A percentile compares a stretch with the other conserved stretches of the same genome.
Conservation (phyloP, 2,888 invertebrate species). For the Anorthoa munda region DNA sequence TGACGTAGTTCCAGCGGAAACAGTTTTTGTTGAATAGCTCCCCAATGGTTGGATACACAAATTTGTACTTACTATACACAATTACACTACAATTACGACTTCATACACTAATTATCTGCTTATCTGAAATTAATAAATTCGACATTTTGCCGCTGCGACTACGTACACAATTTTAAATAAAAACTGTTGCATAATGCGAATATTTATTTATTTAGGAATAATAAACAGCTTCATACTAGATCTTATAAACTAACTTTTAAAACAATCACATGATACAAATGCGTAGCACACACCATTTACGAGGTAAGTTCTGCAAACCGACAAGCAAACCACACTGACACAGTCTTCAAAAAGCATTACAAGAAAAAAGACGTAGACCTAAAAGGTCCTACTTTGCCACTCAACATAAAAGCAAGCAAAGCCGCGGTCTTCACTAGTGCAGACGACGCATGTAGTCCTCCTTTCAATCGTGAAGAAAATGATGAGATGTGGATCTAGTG, state of each 20-base stretch:
- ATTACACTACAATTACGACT: too few species aligned
- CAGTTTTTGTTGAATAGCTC: too few species aligned
- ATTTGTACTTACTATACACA: too few species aligned
- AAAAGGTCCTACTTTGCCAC: conserved; percentile 28
- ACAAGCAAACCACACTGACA: not conserved
- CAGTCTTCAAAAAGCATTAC: not conserved
- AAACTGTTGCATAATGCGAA: not conserved
- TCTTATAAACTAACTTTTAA: too few species aligned
- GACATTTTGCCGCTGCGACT: too few species aligned
- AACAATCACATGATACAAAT: too few species aligned
- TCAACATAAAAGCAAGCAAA: conserved; percentile 38
- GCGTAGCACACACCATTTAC: not conserved
- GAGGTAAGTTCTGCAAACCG: not conserved
- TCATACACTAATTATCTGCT: too few species aligned
- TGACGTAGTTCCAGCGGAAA: too few species aligned
- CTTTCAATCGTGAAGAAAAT: conserved; percentile 47
- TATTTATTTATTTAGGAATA: not conserved
- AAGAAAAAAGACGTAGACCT: conserved; percentile 1
- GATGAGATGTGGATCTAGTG: conserved; percentile 41
- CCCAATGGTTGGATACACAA: too few species aligned
- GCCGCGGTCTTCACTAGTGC: conserved; percentile 1
- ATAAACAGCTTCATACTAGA: too few species aligned
- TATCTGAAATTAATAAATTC: too few species aligned
- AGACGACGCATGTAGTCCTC: conserved; percentile 20
- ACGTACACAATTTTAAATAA: too few species aligned